Percentiles rank a stretch among this genome's conserved stretches.
Conservation (phyloP, 2,888 invertebrate genomes). For the Teleogryllus oceanicus region DNA sequence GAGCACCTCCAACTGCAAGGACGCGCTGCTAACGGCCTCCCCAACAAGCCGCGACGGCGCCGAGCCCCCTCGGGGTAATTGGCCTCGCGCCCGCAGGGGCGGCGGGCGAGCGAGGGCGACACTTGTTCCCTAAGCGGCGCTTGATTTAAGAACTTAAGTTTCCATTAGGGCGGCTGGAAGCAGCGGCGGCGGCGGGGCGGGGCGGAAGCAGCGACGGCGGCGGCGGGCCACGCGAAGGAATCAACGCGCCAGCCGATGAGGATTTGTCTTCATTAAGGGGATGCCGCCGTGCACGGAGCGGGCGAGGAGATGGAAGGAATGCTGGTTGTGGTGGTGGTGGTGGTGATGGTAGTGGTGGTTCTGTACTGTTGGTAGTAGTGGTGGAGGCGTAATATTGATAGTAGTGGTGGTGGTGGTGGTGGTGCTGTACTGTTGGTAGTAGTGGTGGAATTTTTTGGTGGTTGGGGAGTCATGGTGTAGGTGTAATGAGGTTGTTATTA, state of each 20-base stretch:
- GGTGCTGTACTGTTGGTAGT: too few species aligned
- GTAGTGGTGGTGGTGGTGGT: too few species aligned
- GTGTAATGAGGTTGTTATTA: too few species aligned
- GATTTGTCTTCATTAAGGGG: not conserved
- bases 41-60: not conserved
- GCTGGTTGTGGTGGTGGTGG: not conserved
- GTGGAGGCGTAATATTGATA: too few species aligned
- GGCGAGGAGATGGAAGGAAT: too few species aligned
- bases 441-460: too few species aligned
- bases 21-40: too few species aligned
- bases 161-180: not conserved
- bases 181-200: not conserved
- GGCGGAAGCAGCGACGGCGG: not conserved
- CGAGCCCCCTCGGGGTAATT: not conserved
- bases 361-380: too few species aligned
- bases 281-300: not conserved
- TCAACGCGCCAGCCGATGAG: not conserved
- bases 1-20: too few species aligned
- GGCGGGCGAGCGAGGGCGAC: not conserved
- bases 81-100: not conserved
- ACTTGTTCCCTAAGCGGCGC: slow-evolving; percentile 9
- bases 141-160: slow-evolving; percentile 18
- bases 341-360: not conserved
- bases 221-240: not conserved
- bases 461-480: too few species aligned